These are phyloP conservation scores for Nycticebus coucang DNA, from an alignment of 2,113 vertebrate species.

Conservation along the genomic window DNA sequence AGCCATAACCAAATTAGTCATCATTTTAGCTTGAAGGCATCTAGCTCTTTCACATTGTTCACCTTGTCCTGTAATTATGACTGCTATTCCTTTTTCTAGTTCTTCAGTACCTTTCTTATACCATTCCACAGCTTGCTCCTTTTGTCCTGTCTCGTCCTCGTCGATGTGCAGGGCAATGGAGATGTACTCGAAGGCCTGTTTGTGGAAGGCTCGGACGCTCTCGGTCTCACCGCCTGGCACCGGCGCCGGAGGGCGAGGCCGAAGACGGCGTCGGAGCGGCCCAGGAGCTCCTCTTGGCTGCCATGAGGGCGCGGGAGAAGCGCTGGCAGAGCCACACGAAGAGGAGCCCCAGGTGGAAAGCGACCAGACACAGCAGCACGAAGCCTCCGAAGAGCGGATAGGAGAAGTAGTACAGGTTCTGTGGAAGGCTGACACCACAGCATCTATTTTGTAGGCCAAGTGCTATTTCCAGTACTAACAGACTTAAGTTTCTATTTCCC, in stretches of 20 bases:
- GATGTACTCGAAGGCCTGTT: slow-evolving; percentile 94
- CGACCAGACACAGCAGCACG: slow-evolving; percentile 87
- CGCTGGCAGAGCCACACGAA: slow-evolving; percentile 89
- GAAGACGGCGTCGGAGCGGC: slow-evolving; percentile 60
- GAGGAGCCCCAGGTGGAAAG: slow-evolving; percentile 88
- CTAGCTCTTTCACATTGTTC: slow-evolving; percentile 90
- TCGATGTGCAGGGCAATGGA: slow-evolving; percentile 92
- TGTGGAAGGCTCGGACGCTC: slow-evolving; percentile 90
- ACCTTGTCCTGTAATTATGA: slow-evolving; percentile 90
- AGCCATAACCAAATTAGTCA: slow-evolving; percentile 92
- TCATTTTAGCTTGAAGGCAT: slow-evolving; percentile 93
- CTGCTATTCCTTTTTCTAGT: slow-evolving; percentile 93
- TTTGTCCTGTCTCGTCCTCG: slow-evolving; percentile 93
- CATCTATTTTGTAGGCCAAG: too few species aligned
- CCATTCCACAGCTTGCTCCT: slow-evolving; percentile 95
- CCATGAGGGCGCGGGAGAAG: slow-evolving; percentile 88
- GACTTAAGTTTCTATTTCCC: too few species aligned
- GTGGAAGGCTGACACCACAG: too few species aligned
- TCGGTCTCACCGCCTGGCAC: slow-evolving; percentile 81
- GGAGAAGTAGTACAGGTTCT: slow-evolving; percentile 87
- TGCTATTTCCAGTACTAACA: too few species aligned
- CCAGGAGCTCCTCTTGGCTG: slow-evolving; percentile 84
- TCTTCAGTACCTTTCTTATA: slow-evolving; percentile 96
- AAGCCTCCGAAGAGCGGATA: slow-evolving; percentile 86
- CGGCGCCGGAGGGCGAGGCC: slow-evolving; percentile 51